phyloP scores from a whole-genome alignment of 2,888 invertebrate genomes.

The Flexamia atlantica region DNA sequence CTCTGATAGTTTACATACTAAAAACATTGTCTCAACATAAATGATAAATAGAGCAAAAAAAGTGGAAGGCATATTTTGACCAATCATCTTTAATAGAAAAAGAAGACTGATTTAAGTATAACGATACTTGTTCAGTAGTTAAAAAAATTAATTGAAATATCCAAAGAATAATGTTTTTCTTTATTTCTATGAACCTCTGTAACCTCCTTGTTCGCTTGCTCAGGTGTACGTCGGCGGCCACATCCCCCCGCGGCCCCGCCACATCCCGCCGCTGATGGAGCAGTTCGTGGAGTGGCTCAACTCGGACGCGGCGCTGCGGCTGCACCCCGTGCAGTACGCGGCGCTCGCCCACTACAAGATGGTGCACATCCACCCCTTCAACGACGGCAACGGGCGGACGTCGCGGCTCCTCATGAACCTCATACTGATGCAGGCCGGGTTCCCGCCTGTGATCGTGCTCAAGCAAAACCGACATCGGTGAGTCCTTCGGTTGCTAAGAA shows the following conservation, averaged over 20 bases:
- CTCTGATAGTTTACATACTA: no score
- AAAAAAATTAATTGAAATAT: no score
- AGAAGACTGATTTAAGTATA: no score
- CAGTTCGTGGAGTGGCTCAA: constrained; percentile 96
- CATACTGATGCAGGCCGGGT: constrained; percentile 96
- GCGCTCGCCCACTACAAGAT: constrained; percentile 98
- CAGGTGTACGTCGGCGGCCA: constrained; percentile 96
- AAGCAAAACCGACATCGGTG: constrained; percentile 86
- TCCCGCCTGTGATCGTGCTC: constrained; percentile 96
- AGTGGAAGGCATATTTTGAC: no score
- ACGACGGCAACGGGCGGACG: constrained; percentile 97
- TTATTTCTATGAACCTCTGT: no score
- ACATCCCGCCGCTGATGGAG: constrained; percentile 89
- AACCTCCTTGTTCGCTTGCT: no score
- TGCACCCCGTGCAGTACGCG: constrained; percentile 96
- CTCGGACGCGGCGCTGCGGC: constrained; percentile 88
- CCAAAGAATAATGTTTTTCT: no score
- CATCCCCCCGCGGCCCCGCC: constrained; percentile 92
- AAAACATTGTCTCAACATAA: no score
- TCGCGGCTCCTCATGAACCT: constrained; percentile 97
- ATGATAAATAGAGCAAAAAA: no score
- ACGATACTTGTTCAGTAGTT: no score
- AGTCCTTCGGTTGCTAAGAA: not conserved
- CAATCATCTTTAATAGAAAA: no score
- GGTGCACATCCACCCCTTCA: constrained; percentile 98